phyloP scores from a whole-genome alignment of 2,888 invertebrate species.

The Hyppa rectilinea region DNA sequence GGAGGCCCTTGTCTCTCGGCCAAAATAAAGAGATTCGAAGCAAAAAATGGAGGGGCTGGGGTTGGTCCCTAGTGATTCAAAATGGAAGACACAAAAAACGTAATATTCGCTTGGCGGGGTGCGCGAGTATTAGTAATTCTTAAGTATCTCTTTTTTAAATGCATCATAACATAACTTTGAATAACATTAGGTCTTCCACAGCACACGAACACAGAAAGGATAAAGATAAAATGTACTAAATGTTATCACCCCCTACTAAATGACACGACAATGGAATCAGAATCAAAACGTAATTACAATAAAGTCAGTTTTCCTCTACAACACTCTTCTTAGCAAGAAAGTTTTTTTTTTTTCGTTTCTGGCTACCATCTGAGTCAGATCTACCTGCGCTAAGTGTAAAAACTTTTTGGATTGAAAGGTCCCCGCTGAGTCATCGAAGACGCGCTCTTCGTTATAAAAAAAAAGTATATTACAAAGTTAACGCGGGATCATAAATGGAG shows the following conservation, averaged over 20 bases:
- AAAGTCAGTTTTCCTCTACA: slow-evolving; percentile 48
- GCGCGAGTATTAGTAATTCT: slow-evolving; percentile 24
- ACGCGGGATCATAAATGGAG: slow-evolving; percentile 46
- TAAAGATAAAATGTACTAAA: slow-evolving; percentile 26
- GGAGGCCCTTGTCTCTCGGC: slow-evolving; percentile 41
- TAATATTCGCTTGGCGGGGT: slow-evolving; percentile 36
- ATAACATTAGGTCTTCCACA: not conserved
- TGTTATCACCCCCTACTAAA: slow-evolving; percentile 13
- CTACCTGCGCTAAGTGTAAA: slow-evolving; percentile 58
- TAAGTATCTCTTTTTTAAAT: not conserved
- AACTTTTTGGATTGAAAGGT: slow-evolving; percentile 55
- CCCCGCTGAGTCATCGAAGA: slow-evolving; percentile 55
- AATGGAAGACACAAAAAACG: slow-evolving; percentile 54
- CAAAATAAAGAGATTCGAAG: slow-evolving; percentile 55
- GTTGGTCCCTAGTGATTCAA: slow-evolving; percentile 59
- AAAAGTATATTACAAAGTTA: slow-evolving; percentile 34
- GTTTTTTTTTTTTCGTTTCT: slow-evolving; percentile 54
- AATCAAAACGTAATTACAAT: slow-evolving; percentile 38
- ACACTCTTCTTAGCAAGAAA: slow-evolving; percentile 18
- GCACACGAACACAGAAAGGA: not conserved
- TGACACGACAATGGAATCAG: slow-evolving; percentile 15
- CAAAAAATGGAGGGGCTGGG: slow-evolving; percentile 66
- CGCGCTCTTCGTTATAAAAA: slow-evolving; percentile 41
- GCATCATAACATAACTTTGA: not conserved
- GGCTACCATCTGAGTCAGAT: slow-evolving; percentile 52